A percentile compares a stretch with the other conserved stretches of the same genome.
Conservation (phyloP, 2,888 invertebrate genomes). For the Sialis lutaria region DNA sequence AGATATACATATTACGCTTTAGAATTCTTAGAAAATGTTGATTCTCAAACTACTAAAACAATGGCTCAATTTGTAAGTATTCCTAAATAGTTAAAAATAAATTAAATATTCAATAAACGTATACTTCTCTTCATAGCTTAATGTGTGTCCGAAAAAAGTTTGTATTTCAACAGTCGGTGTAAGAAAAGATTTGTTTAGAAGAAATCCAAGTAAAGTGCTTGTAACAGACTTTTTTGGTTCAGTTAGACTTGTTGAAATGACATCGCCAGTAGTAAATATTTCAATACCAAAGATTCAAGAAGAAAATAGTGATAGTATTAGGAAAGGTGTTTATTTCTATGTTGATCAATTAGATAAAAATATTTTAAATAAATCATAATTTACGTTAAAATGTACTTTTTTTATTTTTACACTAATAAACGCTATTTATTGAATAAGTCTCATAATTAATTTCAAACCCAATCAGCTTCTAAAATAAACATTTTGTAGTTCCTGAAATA, state of each 20-base stretch:
- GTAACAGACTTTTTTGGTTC: conserved; percentile 99
- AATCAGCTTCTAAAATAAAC: no score
- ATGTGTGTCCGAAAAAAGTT: conserved; percentile 84
- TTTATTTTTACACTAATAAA: no score
- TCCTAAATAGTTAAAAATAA: neutral
- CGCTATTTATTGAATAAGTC: no score
- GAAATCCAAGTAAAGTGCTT: conserved; percentile 73
- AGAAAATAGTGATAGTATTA: no score
- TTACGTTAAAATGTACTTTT: no score
- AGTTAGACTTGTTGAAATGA: conserved; percentile 66
- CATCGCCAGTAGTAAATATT: conserved; percentile 29
- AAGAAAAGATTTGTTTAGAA: conserved; percentile 69
- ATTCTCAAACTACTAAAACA: conserved; percentile 70
- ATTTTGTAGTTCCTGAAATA: no score
- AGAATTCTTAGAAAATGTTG: conserved; percentile 86
- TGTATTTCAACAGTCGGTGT: conserved; percentile 95
- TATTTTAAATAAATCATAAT: no score
- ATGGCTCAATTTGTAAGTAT: conserved; percentile 87
- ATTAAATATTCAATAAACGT: conserved; percentile 1
- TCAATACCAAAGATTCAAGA: no score
- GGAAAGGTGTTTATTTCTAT: no score
- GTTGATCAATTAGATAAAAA: no score
- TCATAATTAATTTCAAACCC: no score
- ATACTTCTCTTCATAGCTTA: conserved; percentile 38
- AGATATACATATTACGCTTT: conserved; percentile 94